Evolutionary conservation across 2,113 vertebrate species (phyloP).

Genomic region (Sardina pilchardus): DNA sequence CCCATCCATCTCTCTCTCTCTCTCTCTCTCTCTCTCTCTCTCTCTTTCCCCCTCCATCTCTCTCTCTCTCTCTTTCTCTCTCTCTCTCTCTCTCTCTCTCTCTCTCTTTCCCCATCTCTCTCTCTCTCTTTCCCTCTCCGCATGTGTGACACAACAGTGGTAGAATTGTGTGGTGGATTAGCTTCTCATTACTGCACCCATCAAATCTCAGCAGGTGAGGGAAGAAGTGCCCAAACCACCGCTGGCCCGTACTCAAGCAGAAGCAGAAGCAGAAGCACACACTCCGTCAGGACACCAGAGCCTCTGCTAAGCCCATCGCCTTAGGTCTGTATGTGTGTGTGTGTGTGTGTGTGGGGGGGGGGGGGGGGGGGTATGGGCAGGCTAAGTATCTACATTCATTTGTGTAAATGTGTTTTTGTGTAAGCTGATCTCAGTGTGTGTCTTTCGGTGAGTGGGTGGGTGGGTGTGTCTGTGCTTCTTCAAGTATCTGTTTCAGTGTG

Average conservation of each 20-base stretch:
- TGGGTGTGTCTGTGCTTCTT: not conserved
- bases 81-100: slow-evolving; percentile 26
- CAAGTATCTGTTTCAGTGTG: slow-evolving; percentile 38
- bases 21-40: slow-evolving; percentile 10
- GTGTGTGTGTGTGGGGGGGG: not conserved
- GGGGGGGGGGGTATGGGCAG: not conserved
- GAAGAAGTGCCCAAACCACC: slow-evolving; percentile 25
- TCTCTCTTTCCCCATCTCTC: not conserved
- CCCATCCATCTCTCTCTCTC: slow-evolving; percentile 36
- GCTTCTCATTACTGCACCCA: slow-evolving; percentile 55
- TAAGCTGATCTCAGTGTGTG: slow-evolving; percentile 47
- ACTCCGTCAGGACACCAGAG: not conserved
- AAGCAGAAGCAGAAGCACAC: slow-evolving; percentile 10
- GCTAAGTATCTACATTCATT: slow-evolving; percentile 19
- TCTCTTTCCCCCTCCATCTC: slow-evolving; percentile 31
- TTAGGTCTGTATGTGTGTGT: not conserved
- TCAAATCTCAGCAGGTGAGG: slow-evolving; percentile 59
- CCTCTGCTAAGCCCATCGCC: not conserved
- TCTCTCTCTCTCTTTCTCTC: not conserved
- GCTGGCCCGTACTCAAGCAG: slow-evolving; percentile 36
- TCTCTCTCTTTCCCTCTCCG: slow-evolving; percentile 44
- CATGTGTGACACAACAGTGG: slow-evolving; percentile 49
- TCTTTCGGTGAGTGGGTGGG: slow-evolving; percentile 41
- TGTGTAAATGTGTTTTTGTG: slow-evolving; percentile 52
- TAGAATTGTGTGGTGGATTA: slow-evolving; percentile 43